Conservation (phyloP, 1,140 invertebrate species). For the Macrobrachium nipponense region DNA sequence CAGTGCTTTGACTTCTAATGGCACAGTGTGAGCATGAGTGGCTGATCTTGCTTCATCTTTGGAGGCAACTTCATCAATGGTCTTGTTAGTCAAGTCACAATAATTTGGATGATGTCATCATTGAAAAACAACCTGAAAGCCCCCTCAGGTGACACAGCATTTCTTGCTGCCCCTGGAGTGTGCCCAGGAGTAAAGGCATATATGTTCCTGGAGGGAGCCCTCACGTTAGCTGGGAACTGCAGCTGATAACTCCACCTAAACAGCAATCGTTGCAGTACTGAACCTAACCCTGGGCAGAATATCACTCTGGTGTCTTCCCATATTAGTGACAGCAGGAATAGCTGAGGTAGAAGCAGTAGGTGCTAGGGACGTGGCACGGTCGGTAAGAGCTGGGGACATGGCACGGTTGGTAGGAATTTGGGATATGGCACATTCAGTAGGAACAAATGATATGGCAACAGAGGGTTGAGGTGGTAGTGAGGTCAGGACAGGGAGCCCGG, state of each 20-base stretch:
- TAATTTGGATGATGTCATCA: conserved; percentile 38
- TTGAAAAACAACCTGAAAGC: conserved; percentile 17
- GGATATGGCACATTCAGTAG: background rate
- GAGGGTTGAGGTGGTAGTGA: too few relatives aligned
- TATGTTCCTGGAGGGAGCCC: too few relatives aligned
- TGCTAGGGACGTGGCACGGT: background rate
- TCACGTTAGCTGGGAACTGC: too few relatives aligned
- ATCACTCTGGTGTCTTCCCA: too few relatives aligned
- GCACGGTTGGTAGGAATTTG: background rate
- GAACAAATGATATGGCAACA: too few relatives aligned
- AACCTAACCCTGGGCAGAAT: too few relatives aligned
- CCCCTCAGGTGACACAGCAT: conserved; percentile 7
- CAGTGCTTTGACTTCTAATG: conserved; percentile 35
- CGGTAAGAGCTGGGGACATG: conserved; percentile 9
- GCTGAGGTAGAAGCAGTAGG: background rate
- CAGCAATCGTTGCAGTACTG: too few relatives aligned
- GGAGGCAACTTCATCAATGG: conserved; percentile 7
- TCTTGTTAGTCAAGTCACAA: conserved; percentile 17
- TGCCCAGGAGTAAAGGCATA: too few relatives aligned
- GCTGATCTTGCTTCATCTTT: conserved; percentile 18
- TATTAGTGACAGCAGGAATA: background rate
- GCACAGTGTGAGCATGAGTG: conserved; percentile 23
- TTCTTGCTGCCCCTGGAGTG: conserved; percentile 1
- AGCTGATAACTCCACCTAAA: too few relatives aligned
- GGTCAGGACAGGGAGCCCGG: too few relatives aligned